phyloP scores from a whole-genome alignment of 1,140 invertebrate genomes.

The Sycophila sp. region DNA sequence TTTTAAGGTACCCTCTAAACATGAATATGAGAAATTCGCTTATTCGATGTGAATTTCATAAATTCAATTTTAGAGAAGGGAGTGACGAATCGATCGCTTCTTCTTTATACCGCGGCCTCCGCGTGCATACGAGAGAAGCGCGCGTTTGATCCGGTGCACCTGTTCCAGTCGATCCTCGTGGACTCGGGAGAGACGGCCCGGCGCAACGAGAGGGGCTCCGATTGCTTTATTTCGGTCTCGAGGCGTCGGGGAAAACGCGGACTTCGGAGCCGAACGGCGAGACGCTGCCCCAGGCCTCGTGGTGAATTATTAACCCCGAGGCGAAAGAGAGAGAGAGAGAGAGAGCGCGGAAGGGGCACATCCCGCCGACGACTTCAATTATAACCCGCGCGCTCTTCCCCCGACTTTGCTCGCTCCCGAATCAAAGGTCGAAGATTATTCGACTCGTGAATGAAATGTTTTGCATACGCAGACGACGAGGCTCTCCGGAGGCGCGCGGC shows the following conservation, averaged over 20 bases:
- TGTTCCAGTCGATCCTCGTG: too few relatives aligned
- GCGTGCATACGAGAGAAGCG: too few relatives aligned
- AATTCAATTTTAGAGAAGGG: too few relatives aligned
- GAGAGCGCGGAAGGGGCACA: not conserved
- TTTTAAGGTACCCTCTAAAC: too few relatives aligned
- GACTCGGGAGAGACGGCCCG: too few relatives aligned
- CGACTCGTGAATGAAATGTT: slow-evolving; percentile 63
- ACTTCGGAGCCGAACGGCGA: slow-evolving; percentile 25
- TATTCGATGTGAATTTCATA: too few relatives aligned
- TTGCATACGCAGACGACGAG: slow-evolving; percentile 66
- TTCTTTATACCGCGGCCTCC: too few relatives aligned
- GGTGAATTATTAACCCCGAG: not conserved
- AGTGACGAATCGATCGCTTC: too few relatives aligned
- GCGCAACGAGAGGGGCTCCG: too few relatives aligned
- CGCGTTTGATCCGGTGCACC: too few relatives aligned
- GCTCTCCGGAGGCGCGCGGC: not conserved
- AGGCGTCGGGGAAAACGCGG: not conserved
- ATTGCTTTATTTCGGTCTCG: not conserved
- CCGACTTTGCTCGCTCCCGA: not conserved
- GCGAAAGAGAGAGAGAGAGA: slow-evolving; percentile 3
- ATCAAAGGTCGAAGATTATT: slow-evolving; percentile 27
- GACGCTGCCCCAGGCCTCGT: slow-evolving; percentile 8
- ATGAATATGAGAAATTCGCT: too few relatives aligned
- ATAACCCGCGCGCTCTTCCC: slow-evolving; percentile 2
- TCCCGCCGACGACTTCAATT: slow-evolving; percentile 22